Evolutionary conservation across 2,797 vertebrate species (phyloP).

Genomic region (Hoplostethus mediterraneus): DNA sequence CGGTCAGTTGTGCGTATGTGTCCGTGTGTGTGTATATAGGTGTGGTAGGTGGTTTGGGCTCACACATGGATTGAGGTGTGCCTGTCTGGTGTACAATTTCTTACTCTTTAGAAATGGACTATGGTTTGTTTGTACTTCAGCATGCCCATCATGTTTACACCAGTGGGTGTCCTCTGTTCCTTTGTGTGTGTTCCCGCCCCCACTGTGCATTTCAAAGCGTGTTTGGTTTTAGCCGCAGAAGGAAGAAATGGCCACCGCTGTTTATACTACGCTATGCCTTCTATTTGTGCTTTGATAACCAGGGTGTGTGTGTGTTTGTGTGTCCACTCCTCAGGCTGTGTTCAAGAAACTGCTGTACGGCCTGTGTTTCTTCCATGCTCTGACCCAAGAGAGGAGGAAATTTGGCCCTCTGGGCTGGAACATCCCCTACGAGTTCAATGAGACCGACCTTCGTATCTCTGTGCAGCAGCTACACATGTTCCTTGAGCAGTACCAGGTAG

Average conservation of each 20-base stretch:
- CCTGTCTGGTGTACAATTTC: neutral
- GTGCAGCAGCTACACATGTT: constrained; percentile 93
- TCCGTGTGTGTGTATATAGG: constrained; percentile 1
- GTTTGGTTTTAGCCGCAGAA: constrained; percentile 43
- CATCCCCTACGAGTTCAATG: constrained; percentile 92
- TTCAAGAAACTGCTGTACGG: constrained; percentile 92
- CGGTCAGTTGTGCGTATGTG: constrained; percentile 76
- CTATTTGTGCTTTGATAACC: constrained; percentile 6
- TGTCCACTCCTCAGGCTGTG: constrained; percentile 77
- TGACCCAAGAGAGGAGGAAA: constrained; percentile 91
- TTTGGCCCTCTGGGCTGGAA: constrained; percentile 95
- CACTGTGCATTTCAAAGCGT: constrained; percentile 31
- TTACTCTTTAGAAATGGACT: neutral
- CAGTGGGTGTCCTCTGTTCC: neutral
- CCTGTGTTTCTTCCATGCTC: constrained; percentile 92
- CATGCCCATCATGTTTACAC: constrained; percentile 22
- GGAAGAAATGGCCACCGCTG: constrained; percentile 10
- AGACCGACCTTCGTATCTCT: constrained; percentile 92
- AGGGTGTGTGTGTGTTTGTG: constrained; percentile 27
- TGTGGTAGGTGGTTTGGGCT: neutral
- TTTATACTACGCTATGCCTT: constrained; percentile 15
- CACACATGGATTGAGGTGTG: neutral
- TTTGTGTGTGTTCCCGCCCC: constrained; percentile 30
- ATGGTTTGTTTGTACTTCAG: neutral
- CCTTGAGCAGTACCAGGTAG: constrained; percentile 90